phyloP scores from a whole-genome alignment of 2,113 vertebrate species.

The Otocyon megalotis region DNA sequence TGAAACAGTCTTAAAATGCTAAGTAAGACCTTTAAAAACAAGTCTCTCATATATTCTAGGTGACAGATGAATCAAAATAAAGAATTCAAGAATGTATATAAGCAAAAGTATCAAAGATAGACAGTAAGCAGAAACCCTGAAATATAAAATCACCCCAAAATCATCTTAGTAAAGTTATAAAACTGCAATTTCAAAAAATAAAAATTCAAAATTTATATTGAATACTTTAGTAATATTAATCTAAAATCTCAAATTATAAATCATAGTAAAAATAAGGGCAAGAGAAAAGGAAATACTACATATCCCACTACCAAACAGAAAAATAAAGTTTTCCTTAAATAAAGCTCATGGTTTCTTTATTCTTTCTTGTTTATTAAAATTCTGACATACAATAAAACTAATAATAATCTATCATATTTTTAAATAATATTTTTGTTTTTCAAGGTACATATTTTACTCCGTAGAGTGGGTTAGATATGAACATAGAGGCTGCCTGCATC shows the following conservation, averaged over 20 bases:
- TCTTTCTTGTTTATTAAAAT: not conserved
- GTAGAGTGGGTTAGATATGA: not conserved
- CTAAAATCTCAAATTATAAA: not conserved
- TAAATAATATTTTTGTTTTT: not conserved
- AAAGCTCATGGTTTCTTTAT: not conserved
- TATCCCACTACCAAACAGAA: not conserved
- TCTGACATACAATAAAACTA: not conserved
- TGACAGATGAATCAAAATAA: not conserved
- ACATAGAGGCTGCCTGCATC: not conserved
- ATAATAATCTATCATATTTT: not conserved
- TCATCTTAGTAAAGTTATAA: not conserved
- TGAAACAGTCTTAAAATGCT: not conserved
- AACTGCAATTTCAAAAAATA: not conserved
- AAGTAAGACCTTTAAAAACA: conserved; percentile 35
- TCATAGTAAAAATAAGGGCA: not conserved
- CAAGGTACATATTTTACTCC: not conserved
- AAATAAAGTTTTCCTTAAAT: not conserved
- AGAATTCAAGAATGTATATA: not conserved
- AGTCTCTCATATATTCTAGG: not conserved
- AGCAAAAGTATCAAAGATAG: not conserved
- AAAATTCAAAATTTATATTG: not conserved
- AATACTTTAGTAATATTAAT: not conserved
- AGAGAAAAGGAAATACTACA: not conserved
- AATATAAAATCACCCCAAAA: not conserved
- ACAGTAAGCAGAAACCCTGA: not conserved